These are phyloP conservation scores for Dysmachus trigonus DNA, from an alignment of 2,888 invertebrate genomes.

Conservation along the genomic window DNA sequence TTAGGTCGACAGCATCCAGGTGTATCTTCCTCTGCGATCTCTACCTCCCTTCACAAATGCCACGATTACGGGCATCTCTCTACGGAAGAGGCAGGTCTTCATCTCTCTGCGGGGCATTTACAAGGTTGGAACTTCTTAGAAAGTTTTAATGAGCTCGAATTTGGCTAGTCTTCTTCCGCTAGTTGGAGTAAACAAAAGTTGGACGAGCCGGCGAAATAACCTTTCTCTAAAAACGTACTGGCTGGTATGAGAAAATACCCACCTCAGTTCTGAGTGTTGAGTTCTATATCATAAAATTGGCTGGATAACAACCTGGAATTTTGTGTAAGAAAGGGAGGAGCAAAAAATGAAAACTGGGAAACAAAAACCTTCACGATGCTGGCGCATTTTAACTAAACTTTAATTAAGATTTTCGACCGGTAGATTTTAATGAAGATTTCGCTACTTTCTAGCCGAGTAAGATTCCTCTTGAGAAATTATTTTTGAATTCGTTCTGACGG, in stretches of 20 bases:
- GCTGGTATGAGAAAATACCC: neutral
- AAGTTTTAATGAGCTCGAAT: slow-evolving; percentile 24
- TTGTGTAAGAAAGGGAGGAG: neutral
- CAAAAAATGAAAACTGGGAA: neutral
- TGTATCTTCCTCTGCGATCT: neutral
- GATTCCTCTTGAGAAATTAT: neutral
- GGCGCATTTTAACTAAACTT: neutral
- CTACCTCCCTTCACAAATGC: neutral
- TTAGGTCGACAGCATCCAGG: neutral
- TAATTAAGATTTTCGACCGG: neutral
- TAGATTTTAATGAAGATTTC: neutral
- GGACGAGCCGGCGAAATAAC: neutral
- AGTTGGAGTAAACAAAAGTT: slow-evolving; percentile 5
- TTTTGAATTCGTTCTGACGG: neutral
- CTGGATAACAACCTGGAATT: neutral
- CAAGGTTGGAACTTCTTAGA: neutral
- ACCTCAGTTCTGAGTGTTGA: neutral
- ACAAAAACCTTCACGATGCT: neutral
- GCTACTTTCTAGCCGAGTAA: neutral
- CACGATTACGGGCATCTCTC: neutral
- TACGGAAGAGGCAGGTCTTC: neutral
- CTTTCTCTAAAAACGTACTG: no score
- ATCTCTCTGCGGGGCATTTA: neutral
- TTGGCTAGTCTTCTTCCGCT: neutral
- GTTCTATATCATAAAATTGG: neutral